Evolutionary conservation across 2,888 invertebrate species (phyloP).

Genomic region (Melipona beecheii): DNA sequence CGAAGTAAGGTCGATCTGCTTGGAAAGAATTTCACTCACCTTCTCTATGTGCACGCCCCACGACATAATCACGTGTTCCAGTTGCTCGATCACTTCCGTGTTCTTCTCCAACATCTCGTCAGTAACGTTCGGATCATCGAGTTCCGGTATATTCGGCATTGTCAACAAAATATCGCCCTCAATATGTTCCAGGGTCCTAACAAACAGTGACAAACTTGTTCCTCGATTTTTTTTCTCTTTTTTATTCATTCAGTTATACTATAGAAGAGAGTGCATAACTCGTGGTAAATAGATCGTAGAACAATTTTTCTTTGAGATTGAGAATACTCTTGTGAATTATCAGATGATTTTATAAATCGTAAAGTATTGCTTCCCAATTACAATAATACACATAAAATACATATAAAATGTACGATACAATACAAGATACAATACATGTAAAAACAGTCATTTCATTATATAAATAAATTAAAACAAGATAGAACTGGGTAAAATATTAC

Average conservation of each 20-base stretch:
- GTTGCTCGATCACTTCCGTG: conserved; percentile 85
- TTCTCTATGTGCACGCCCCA: conserved; percentile 89
- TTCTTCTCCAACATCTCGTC: conserved; percentile 84
- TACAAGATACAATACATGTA: too few species aligned
- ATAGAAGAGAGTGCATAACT: too few species aligned
- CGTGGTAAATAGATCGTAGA: neutral
- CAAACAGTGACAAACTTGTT: neutral
- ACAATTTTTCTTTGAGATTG: neutral
- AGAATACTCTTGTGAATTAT: neutral
- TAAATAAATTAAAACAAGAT: too few species aligned
- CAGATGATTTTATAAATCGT: neutral
- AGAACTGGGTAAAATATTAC: too few species aligned
- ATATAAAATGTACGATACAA: too few species aligned
- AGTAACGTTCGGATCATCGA: conserved; percentile 83
- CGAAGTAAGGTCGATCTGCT: neutral
- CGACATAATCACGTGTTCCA: conserved; percentile 87
- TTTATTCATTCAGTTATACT: neutral
- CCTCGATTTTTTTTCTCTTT: neutral
- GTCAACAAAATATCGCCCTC: conserved; percentile 90
- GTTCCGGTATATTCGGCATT: conserved; percentile 86
- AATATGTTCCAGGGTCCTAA: conserved; percentile 90
- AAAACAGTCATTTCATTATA: too few species aligned
- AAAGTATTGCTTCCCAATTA: neutral
- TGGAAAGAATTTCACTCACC: conserved; percentile 77
- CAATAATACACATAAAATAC: too few species aligned